phyloP scores from a whole-genome alignment of 2,888 invertebrate genomes.

The Branchinecta sandiegonensis region DNA sequence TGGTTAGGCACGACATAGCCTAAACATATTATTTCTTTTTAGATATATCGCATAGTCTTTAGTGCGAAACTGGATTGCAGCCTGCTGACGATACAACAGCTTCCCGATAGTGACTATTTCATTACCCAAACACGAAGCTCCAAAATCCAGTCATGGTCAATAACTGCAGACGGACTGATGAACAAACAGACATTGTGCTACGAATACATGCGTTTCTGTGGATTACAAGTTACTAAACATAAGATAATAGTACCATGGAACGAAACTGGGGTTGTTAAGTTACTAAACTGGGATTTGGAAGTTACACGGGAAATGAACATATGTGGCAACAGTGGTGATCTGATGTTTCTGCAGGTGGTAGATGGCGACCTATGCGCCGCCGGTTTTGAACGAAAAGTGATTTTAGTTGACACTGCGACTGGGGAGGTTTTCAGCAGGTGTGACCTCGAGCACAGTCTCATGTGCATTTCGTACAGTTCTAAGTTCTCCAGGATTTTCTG shows the following conservation, averaged over 20 bases:
- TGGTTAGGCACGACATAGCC: too few relatives aligned
- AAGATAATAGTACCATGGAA: background rate
- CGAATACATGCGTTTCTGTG: constrained; percentile 7
- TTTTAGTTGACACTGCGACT: background rate
- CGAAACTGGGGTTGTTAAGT: background rate
- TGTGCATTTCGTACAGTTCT: background rate
- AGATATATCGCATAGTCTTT: background rate
- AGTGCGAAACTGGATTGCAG: background rate
- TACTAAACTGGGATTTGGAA: background rate
- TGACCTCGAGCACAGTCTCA: background rate
- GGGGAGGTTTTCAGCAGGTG: background rate
- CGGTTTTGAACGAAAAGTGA: constrained; percentile 12
- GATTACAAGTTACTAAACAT: background rate
- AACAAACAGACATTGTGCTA: background rate
- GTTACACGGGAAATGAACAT: background rate
- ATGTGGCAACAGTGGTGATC: constrained; percentile 3
- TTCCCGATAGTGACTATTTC: background rate
- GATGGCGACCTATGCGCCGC: background rate
- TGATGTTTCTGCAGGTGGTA: background rate
- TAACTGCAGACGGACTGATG: background rate
- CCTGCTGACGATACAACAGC: background rate
- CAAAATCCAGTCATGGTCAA: background rate
- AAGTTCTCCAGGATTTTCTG: background rate
- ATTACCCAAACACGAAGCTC: constrained; percentile 6
- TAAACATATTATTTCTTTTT: background rate